These are phyloP conservation scores for Drosophila paramelanica DNA, from an alignment of 2,888 invertebrate species.

Conservation along the genomic window DNA sequence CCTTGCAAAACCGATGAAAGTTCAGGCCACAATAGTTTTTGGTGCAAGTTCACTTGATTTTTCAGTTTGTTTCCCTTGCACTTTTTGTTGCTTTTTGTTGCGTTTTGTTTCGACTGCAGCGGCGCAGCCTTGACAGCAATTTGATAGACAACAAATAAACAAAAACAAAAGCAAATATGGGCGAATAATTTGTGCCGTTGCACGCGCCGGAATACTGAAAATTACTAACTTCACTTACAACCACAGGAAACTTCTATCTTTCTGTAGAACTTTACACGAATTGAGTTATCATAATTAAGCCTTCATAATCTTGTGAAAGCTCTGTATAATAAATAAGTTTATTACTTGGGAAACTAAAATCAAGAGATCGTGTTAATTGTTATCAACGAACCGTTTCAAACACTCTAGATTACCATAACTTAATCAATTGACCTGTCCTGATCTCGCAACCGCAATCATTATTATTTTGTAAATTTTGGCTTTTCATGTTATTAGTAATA, in stretches of 20 bases:
- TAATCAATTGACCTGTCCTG: too few species aligned
- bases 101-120: slow-evolving; percentile 19
- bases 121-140: slow-evolving; percentile 74
- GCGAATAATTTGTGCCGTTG: slow-evolving; percentile 3
- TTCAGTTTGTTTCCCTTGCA: slow-evolving; percentile 7
- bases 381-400: too few species aligned
- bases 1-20: slow-evolving; percentile 56
- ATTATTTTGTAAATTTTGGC: too few species aligned
- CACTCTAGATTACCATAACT: too few species aligned
- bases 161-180: slow-evolving; percentile 16
- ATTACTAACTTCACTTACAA: background rate
- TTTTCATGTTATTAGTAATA: too few species aligned
- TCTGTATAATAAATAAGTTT: background rate
- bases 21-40: slow-evolving; percentile 51
- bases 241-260: background rate
- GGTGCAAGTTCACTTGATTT: slow-evolving; percentile 19
- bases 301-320: background rate
- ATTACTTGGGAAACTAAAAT: background rate
- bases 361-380: background rate
- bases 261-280: background rate
- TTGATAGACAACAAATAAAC: slow-evolving; percentile 69
- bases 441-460: too few species aligned
- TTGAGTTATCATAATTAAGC: background rate
- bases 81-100: slow-evolving; percentile 20
- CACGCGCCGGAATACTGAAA: slow-evolving; percentile 16